phyloP scores from a whole-genome alignment of 2,797 vertebrate genomes.

The Naso thynnoides region DNA sequence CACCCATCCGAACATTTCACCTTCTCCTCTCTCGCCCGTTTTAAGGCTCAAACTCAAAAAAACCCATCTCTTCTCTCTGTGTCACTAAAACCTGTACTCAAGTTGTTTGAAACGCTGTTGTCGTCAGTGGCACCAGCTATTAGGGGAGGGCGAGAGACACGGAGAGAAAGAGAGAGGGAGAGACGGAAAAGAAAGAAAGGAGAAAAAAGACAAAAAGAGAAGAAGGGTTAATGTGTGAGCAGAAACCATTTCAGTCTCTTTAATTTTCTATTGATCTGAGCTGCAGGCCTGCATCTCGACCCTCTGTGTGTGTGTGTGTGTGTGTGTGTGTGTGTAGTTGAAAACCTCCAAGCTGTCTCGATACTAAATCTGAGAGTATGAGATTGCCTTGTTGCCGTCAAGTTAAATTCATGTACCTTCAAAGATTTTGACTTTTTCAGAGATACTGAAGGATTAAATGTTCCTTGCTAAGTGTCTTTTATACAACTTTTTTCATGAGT shows the following conservation, averaged over 20 bases:
- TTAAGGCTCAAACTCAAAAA: slow-evolving; percentile 77
- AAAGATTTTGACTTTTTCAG: not conserved
- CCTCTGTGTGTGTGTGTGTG: slow-evolving; percentile 21
- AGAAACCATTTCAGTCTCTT: slow-evolving; percentile 83
- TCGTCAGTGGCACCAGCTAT: slow-evolving; percentile 62
- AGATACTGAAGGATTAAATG: not conserved
- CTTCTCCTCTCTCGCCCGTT: slow-evolving; percentile 51
- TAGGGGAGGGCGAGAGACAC: slow-evolving; percentile 60
- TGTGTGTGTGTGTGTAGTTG: slow-evolving; percentile 28
- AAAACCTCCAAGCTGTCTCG: slow-evolving; percentile 42
- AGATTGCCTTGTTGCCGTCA: not conserved
- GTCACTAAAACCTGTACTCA: slow-evolving; percentile 74
- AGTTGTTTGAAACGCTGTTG: slow-evolving; percentile 58
- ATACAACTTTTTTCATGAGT: not conserved
- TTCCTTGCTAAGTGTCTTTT: not conserved
- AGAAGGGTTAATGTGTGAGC: slow-evolving; percentile 78
- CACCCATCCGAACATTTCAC: slow-evolving; percentile 61
- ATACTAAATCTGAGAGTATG: slow-evolving; percentile 18
- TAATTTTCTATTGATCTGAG: slow-evolving; percentile 87
- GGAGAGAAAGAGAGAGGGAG: slow-evolving; percentile 50
- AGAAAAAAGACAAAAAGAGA: slow-evolving; percentile 63
- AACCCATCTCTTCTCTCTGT: slow-evolving; percentile 63
- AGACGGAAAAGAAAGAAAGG: slow-evolving; percentile 6
- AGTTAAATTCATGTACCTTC: not conserved
- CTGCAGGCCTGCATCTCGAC: slow-evolving; percentile 59